Percentiles rank a stretch among this genome's conserved stretches.
phyloP scores from a whole-genome alignment of 1,140 invertebrate species.

The Drosophila rhopaloa region DNA sequence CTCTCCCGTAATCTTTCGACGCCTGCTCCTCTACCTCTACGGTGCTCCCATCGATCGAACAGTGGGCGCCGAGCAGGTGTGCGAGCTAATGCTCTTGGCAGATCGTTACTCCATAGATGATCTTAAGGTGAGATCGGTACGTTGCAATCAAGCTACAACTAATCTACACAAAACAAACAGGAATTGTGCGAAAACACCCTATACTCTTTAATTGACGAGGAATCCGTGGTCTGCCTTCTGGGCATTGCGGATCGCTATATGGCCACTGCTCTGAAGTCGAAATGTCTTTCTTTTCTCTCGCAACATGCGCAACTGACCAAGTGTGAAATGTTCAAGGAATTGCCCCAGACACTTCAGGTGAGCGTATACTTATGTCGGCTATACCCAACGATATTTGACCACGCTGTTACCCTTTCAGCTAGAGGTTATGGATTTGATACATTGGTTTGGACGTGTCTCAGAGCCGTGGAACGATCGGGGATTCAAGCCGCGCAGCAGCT shows the following conservation, averaged over 20 bases:
- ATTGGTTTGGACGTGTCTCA: conserved; percentile 79
- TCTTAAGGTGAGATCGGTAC: conserved; percentile 59
- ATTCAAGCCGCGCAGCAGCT: conserved; percentile 70
- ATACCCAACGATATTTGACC: background rate
- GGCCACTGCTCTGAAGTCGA: conserved; percentile 87
- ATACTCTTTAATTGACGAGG: conserved; percentile 87
- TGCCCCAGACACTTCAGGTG: conserved; percentile 87
- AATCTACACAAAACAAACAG: conserved; percentile 52
- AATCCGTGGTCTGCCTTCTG: conserved; percentile 88
- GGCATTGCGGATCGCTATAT: conserved; percentile 89
- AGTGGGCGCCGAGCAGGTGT: conserved; percentile 87
- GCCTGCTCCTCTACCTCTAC: conserved; percentile 89
- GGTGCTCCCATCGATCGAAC: conserved; percentile 86
- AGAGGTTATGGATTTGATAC: conserved; percentile 80
- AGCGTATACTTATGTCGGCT: background rate
- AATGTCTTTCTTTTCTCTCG: conserved; percentile 86
- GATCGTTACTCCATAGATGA: conserved; percentile 85
- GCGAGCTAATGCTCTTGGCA: conserved; percentile 87
- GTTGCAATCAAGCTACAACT: background rate
- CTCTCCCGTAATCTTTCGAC: conserved; percentile 87
- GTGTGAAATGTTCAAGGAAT: conserved; percentile 87
- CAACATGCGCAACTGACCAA: conserved; percentile 87
- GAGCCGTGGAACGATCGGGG: conserved; percentile 76
- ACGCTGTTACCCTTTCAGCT: conserved; percentile 33
- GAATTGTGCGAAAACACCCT: conserved; percentile 87